Evolutionary conservation across 2,888 invertebrate genomes (phyloP).

Genomic region (Mesoligia furuncula): DNA sequence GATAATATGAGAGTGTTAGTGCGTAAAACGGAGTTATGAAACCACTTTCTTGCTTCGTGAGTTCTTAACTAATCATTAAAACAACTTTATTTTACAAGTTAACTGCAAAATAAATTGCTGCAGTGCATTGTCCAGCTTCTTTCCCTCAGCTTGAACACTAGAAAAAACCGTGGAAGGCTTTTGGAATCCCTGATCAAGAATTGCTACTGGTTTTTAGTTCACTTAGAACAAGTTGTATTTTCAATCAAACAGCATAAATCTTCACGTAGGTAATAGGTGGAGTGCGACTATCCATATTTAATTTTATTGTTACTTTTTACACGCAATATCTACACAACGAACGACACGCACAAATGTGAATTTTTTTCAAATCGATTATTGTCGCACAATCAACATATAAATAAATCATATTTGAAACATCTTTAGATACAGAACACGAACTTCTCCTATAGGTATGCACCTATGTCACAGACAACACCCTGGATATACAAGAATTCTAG

Average conservation of each 20-base stretch:
- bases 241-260: neutral
- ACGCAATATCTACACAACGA: neutral
- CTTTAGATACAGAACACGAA: neutral
- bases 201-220: neutral
- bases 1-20: slow-evolving; percentile 13
- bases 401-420: neutral
- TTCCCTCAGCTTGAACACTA: neutral
- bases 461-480: neutral
- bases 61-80: neutral
- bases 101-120: neutral
- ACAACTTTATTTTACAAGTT: neutral
- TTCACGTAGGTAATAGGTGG: too few species aligned
- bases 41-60: slow-evolving; percentile 45
- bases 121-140: neutral
- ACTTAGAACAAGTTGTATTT: neutral
- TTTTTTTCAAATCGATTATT: neutral
- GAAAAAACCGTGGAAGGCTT: neutral
- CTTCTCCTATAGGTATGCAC: neutral
- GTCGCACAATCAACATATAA: neutral
- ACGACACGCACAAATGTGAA: neutral
- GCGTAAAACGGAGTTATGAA: slow-evolving; percentile 34
- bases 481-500: neutral
- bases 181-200: neutral
- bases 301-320: neutral
- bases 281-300: neutral